Percentiles rank a stretch among this genome's conserved stretches.
Evolutionary conservation across 1,140 invertebrate species (phyloP).

Genomic region (Bilobella aurantiaca): DNA sequence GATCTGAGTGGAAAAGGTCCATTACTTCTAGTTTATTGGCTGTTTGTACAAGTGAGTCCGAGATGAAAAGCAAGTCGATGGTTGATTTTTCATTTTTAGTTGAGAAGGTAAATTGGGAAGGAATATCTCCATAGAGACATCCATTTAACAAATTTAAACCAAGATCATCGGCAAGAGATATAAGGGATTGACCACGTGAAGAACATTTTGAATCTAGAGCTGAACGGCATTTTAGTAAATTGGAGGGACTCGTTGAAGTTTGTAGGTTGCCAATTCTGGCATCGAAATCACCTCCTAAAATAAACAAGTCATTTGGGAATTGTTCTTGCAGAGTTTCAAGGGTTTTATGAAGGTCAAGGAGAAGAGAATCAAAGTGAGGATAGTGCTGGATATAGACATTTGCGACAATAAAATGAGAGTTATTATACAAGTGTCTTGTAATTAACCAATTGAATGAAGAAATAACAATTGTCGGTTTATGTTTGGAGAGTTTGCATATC

Average conservation of each 20-base stretch:
- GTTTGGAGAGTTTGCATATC: not conserved
- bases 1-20: no score
- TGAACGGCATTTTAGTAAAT: not conserved
- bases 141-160: not conserved
- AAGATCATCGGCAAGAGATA: not conserved
- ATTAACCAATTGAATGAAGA: not conserved
- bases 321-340: no score
- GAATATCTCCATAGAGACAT: not conserved
- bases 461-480: not conserved
- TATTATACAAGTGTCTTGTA: not conserved
- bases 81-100: not conserved
- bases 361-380: not conserved
- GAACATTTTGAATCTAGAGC: not conserved
- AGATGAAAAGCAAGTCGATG: not conserved
- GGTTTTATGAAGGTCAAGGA: not conserved
- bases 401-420: not conserved
- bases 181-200: not conserved
- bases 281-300: not conserved
- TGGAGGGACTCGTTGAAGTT: not conserved
- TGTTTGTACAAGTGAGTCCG: no score
- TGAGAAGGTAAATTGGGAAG: not conserved
- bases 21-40: no score
- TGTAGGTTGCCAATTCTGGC: not conserved
- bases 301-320: not conserved
- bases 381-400: not conserved